Evolutionary conservation across 2,113 vertebrate species (phyloP), one percentile per base, ranked within the genome.

Genomic region (Urocitellus parryii): DNA sequence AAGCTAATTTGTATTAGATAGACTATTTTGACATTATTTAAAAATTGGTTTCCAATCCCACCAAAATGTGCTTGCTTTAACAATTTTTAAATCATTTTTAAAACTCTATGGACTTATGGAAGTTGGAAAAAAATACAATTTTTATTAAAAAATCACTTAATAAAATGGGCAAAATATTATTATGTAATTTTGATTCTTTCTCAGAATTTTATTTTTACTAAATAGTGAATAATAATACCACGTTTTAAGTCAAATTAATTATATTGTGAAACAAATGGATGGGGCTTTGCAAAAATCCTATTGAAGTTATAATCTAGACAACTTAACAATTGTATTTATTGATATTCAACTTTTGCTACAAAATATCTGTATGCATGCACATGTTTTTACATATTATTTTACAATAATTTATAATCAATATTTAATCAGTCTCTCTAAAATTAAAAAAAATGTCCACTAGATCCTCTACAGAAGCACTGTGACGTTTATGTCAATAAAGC

Each of bases 221-320:
- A 92, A 80, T 70, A 10, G 2, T 68, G 89, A 95, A 78, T 87
- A 83, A 39, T 82, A 93, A 93, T 81, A 2, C 16, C 39, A n/a
- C 0, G 58, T 24, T 74, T 79, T n/a, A 96, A 87, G 9, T 34
- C 53, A 89, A 25, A 87, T 32, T 78, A 61, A 73, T 83, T 86
- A 48, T 90, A 65, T 68, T 67, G 9, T 90, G 32, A 94, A 61
- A 91, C 25, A 93, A 63, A 81, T 45, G n/a, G 8, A 90, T 61
- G 24, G 5, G 0, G 42, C 42, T 81, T 86, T 63, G 2, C 3
- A 48, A 88, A 93, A 67, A 0, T 16, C 14, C 65, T 24, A 34
- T 34, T 96, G n/a, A 90, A 93, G 24, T 48, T 53, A 65, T 48
- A 45, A 76, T 61, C 4, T 29, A 88, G 25, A 53, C 22, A 94